Percentiles rank a stretch among this genome's conserved stretches.
Conservation (phyloP, 2,888 invertebrate genomes). For the Linnaemya vulpina region DNA sequence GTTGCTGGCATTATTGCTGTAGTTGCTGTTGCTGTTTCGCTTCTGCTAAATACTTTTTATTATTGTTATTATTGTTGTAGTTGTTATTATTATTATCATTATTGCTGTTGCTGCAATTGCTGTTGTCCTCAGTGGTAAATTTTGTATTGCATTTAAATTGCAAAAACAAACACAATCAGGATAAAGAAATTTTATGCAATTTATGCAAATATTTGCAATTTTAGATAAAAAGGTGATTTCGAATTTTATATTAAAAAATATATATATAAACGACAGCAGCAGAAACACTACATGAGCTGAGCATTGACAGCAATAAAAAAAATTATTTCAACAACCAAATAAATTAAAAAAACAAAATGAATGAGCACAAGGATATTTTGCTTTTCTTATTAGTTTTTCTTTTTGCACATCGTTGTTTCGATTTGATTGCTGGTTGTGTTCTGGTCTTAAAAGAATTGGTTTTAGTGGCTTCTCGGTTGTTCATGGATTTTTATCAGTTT, state of each 20-base stretch:
- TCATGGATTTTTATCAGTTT: constrained; percentile 48
- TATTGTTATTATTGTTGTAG: constrained; percentile 40
- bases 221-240: constrained; percentile 72
- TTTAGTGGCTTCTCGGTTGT: constrained; percentile 40
- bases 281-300: background rate
- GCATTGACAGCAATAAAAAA: constrained; percentile 19
- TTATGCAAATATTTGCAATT: constrained; percentile 74
- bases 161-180: constrained; percentile 47
- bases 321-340: constrained; percentile 16
- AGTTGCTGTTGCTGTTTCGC: constrained; percentile 1
- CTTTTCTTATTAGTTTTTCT: constrained; percentile 7
- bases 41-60: constrained; percentile 13
- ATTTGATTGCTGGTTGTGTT: constrained; percentile 45
- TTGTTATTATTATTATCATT: constrained; percentile 17
- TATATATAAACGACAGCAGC: background rate
- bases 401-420: constrained; percentile 1
- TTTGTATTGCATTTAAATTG: constrained; percentile 51
- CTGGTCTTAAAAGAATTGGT: background rate
- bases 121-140: constrained; percentile 9
- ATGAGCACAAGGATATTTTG: constrained; percentile 21
- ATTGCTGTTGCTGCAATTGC: constrained; percentile 8
- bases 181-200: constrained; percentile 70
- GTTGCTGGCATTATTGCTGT: background rate
- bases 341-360: background rate
- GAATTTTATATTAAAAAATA: constrained; percentile 2